Evolutionary conservation across 35 echinoderm and acorn worm species (phyloP).

Genomic region (Diadema setosum): DNA sequence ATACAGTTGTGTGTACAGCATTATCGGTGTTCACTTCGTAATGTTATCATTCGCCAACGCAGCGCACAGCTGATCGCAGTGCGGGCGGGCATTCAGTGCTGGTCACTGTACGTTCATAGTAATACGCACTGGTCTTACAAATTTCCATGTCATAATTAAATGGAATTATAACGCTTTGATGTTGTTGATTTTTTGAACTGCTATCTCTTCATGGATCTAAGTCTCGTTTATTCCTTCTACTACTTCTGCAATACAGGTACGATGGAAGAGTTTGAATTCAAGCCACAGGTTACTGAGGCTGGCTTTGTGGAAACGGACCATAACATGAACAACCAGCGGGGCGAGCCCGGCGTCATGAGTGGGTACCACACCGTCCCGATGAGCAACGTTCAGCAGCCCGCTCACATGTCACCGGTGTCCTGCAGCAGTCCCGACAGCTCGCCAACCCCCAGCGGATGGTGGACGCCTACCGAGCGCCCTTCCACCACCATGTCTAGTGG

Average conservation of each 20-base stretch:
- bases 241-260: conserved; percentile 61
- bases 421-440: conserved; percentile 68
- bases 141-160: not conserved
- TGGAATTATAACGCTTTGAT: not conserved
- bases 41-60: conserved; percentile 20
- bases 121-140: too few species aligned
- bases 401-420: conserved; percentile 59
- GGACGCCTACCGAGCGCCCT: conserved; percentile 30
- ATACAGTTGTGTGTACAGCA: not conserved
- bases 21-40: not conserved
- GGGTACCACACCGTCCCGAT: conserved; percentile 42
- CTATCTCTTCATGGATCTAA: not conserved
- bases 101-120: not conserved
- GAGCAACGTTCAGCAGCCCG: not conserved
- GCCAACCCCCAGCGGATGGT: conserved; percentile 36
- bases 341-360: conserved; percentile 1
- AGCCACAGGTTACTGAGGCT: conserved; percentile 70
- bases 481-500: conserved; percentile 35
- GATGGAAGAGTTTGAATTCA: conserved; percentile 93
- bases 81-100: not conserved
- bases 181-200: not conserved
- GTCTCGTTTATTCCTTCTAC: conserved; percentile 11
- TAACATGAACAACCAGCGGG: conserved; percentile 81
- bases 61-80: conserved; percentile 19
- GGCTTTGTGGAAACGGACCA: conserved; percentile 80